Evolutionary conservation across 2,888 invertebrate genomes (phyloP).

Genomic region (Dicranocentrus wangi): DNA sequence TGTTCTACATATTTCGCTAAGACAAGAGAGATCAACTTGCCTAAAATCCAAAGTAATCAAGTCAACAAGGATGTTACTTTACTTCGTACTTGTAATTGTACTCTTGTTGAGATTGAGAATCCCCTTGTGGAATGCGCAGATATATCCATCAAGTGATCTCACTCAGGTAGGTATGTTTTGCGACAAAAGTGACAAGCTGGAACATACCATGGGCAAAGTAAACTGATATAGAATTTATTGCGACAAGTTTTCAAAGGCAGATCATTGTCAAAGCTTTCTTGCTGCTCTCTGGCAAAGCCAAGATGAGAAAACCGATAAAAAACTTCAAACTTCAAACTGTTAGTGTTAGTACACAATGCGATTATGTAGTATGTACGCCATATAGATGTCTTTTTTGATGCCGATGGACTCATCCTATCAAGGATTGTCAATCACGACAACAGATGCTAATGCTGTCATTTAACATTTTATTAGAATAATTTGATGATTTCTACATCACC

Average conservation of each 20-base stretch:
- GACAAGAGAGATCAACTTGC: background rate
- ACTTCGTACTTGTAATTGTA: background rate
- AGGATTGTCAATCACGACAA: slow-evolving; percentile 62
- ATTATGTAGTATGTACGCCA: no score
- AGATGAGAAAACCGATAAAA: no score
- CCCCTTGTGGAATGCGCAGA: background rate
- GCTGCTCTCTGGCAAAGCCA: no score
- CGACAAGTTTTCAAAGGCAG: slow-evolving; percentile 31
- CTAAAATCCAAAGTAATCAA: background rate
- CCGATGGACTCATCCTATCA: slow-evolving; percentile 26
- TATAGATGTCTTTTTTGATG: background rate
- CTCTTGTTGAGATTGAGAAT: background rate
- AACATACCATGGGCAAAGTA: slow-evolving; percentile 19
- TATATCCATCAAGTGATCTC: slow-evolving; percentile 7
- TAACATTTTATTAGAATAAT: slow-evolving; percentile 40
- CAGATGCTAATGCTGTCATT: slow-evolving; percentile 39
- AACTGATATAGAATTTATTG: slow-evolving; percentile 35
- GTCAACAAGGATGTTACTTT: background rate
- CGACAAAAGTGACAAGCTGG: slow-evolving; percentile 37
- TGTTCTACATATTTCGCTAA: background rate
- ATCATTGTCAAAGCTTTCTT: slow-evolving; percentile 25
- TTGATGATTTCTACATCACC: slow-evolving; percentile 27
- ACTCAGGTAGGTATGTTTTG: background rate
- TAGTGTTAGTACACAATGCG: no score
- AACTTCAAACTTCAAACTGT: no score